Base-by-base conservation (phyloP, 2,113 vertebrate species). In the Octodon degus region DNA sequence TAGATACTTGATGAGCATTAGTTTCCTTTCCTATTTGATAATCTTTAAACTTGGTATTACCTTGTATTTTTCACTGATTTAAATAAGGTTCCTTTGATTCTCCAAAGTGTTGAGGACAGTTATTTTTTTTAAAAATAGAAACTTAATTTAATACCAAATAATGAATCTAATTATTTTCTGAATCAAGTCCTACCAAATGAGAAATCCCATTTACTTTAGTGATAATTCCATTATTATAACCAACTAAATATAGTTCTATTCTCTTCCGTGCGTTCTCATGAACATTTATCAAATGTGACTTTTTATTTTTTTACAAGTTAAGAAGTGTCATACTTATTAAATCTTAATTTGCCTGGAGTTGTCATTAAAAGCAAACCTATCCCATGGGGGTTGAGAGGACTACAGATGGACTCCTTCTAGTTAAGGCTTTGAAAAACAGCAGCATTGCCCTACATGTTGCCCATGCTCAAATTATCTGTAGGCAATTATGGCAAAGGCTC, bases 161-260 rank as follows among this genome's bases (percentile, higher is more conserved):
- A 97, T 93, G 55, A 79, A 96, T 90, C 86, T 80, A 97, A 98
- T 86, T 86, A 97, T 97, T 97, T 97, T 82, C 95, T 96, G 97
- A 97, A 93, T 77, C 55, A 97, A 97, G 96, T 77, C 5, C 2
- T 93, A 55, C 87, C 83, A 97, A 30, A 97, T 97, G 96, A 97
- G 93, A 98, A 87, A 98, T 83, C 25, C 89, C 87, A 96, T 96
- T 98, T 97, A 97, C 2, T 94, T 96, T 86, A 96, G 93, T 95
- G 93, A 22, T 92, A 98, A 97, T 90, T 93, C 72, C 65, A 80
- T 30, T 98, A 93, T 97, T 97, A 96, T 1, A 86, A 67, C 60
- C 77, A 60, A 96, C 16, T 92, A 81, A 96, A 93, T 93, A 79
- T 87, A 96, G 95, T 91, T 74, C 20, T 92, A 86, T 68, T 90